Evolutionary conservation across 1,140 invertebrate species (phyloP).

Genomic region (Holcopasites calliopsidis): DNA sequence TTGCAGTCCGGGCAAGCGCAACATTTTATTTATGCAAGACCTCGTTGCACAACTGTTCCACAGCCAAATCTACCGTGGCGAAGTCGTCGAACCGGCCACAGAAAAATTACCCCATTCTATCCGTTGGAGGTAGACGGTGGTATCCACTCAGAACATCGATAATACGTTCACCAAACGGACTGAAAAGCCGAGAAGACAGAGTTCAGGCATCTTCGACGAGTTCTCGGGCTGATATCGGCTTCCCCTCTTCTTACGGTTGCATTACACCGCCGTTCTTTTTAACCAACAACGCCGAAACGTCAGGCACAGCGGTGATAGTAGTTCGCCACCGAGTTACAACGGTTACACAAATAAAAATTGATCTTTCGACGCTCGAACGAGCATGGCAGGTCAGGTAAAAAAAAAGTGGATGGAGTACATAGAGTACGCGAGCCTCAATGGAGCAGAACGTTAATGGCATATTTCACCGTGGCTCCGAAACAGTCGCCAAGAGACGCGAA

Average conservation of each 20-base stretch:
- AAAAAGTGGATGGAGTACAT: not conserved
- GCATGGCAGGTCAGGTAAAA: not conserved
- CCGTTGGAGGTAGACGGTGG: not conserved
- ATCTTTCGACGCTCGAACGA: conserved; percentile 13
- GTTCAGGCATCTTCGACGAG: not conserved
- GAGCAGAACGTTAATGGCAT: conserved; percentile 53
- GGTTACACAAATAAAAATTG: conserved; percentile 33
- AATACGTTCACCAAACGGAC: conserved; percentile 9
- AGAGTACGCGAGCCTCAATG: not conserved
- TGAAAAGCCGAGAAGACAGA: not conserved
- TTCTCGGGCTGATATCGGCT: not conserved
- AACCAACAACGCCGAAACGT: conserved; percentile 29
- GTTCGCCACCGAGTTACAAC: not conserved
- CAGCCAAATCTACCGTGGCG: too few species aligned
- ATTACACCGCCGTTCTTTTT: conserved; percentile 12
- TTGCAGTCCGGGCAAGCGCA: too few species aligned
- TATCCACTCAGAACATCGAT: not conserved
- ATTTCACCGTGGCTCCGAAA: conserved; percentile 57
- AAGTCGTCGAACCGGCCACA: too few species aligned
- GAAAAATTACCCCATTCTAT: too few species aligned
- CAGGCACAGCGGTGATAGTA: conserved; percentile 1
- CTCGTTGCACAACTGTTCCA: too few species aligned
- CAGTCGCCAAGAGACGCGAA: conserved; percentile 45
- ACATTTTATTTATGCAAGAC: too few species aligned
- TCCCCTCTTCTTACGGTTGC: conserved; percentile 4